Conservation (phyloP, 2,888 invertebrate species). For the Rutpela maculata region DNA sequence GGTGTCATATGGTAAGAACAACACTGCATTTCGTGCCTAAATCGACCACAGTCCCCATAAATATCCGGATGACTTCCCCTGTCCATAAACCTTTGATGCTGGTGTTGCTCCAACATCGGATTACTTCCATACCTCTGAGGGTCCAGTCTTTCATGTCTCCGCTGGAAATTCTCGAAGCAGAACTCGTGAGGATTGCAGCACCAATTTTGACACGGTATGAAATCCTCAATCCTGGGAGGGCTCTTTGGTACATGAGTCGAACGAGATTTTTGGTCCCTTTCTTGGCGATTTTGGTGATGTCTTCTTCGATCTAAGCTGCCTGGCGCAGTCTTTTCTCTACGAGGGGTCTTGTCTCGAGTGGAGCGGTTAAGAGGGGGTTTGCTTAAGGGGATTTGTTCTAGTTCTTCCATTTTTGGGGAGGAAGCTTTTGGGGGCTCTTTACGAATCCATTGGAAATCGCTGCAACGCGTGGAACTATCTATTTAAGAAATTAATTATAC, state of each 20-base stretch:
- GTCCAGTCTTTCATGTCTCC: constrained; percentile 76
- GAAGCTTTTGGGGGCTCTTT: constrained; percentile 63
- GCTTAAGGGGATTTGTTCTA: constrained; percentile 51
- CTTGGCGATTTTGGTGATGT: constrained; percentile 69
- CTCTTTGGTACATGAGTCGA: constrained; percentile 76
- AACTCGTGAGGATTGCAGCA: constrained; percentile 67
- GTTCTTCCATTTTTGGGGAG: constrained; percentile 68
- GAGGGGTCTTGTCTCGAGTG: constrained; percentile 63
- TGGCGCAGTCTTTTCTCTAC: constrained; percentile 64
- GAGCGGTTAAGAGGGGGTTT: constrained; percentile 63
- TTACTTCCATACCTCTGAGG: constrained; percentile 72
- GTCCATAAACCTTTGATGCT: constrained; percentile 55
- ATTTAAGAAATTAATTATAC: constrained; percentile 33
- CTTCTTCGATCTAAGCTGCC: constrained; percentile 79
- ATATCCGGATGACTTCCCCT: constrained; percentile 73
- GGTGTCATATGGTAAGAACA: constrained; percentile 69
- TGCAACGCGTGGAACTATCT: constrained; percentile 80
- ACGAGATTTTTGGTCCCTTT: constrained; percentile 80
- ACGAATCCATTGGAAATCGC: constrained; percentile 83
- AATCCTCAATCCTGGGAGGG: constrained; percentile 70
- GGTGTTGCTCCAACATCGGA: constrained; percentile 70
- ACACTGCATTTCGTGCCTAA: constrained; percentile 65
- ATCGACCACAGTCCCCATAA: constrained; percentile 66
- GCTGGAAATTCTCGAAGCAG: constrained; percentile 78
- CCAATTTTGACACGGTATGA: constrained; percentile 68